These are phyloP conservation scores for Recurvirostra avosetta DNA, from an alignment of 2,113 vertebrate species.

Conservation along the genomic window DNA sequence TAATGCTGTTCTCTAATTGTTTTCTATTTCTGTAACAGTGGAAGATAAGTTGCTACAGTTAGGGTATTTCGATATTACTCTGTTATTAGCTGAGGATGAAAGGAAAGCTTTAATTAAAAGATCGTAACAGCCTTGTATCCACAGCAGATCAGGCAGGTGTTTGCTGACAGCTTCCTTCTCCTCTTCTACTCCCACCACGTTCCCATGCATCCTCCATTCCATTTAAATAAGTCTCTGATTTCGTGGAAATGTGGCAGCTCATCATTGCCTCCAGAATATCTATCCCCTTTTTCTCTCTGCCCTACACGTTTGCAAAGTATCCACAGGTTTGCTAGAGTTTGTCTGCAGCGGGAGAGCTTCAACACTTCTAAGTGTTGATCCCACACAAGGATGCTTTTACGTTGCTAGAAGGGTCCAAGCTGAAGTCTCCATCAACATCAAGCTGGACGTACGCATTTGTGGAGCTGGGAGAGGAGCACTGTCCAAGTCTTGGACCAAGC, in stretches of 20 bases:
- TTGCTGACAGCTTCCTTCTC: not conserved
- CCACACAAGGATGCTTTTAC: not conserved
- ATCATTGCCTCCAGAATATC: not conserved
- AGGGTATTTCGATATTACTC: not conserved
- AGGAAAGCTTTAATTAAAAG: conserved; percentile 37
- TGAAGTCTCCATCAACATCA: not conserved
- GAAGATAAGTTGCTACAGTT: not conserved
- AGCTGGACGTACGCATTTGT: rapidly evolving
- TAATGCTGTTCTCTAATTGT: not conserved
- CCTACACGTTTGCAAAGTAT: not conserved
- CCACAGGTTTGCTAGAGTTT: not conserved
- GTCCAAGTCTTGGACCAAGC: not conserved
- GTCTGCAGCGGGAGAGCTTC: not conserved
- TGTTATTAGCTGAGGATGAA: not conserved
- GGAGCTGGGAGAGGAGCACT: not conserved
- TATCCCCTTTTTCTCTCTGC: not conserved
- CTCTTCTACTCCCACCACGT: conserved; percentile 5
- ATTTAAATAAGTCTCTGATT: not conserved
- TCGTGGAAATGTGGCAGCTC: not conserved
- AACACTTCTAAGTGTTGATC: not conserved
- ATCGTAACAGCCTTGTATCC: not conserved
- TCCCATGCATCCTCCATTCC: not conserved
- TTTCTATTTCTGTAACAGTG: not conserved
- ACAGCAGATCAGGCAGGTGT: not conserved
- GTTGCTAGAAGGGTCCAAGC: not conserved